These are phyloP conservation scores for Heliconius ismenius DNA, from an alignment of 2,888 invertebrate species.

Conservation along the genomic window DNA sequence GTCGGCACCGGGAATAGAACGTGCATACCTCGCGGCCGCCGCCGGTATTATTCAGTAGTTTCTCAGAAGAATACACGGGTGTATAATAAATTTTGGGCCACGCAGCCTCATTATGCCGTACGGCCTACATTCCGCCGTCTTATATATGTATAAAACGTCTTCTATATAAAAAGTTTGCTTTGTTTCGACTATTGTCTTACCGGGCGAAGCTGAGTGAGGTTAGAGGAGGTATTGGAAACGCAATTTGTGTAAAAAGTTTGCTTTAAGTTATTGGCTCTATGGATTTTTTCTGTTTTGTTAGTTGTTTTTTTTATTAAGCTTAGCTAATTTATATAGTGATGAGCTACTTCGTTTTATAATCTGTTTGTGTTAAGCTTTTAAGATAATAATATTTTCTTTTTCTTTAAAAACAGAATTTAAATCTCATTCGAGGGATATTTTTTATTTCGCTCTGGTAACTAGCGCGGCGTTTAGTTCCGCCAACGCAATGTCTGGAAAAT, in stretches of 20 bases:
- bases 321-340: background rate
- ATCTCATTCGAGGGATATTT: no score
- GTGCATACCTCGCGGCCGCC: slow-evolving; percentile 63
- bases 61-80: slow-evolving; percentile 63
- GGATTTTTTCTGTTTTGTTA: background rate
- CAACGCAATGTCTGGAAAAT: no score
- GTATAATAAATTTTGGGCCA: slow-evolving; percentile 67
- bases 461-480: no score
- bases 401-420: no score
- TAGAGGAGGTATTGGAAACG: slow-evolving; percentile 22
- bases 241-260: slow-evolving; percentile 3
- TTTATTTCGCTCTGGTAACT: no score
- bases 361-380: background rate
- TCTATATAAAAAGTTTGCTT: slow-evolving; percentile 64
- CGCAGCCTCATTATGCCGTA: slow-evolving; percentile 73
- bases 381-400: no score
- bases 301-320: no score
- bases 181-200: slow-evolving; percentile 66
- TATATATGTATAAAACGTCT: no score
- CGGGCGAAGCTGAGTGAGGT: slow-evolving; percentile 1
- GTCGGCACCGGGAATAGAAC: slow-evolving; percentile 63
- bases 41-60: slow-evolving; percentile 74
- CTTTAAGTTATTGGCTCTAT: slow-evolving; percentile 3
- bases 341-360: background rate
- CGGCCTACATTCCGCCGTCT: slow-evolving; percentile 73